Evolutionary conservation across 2,113 vertebrate species (phyloP).

Genomic region (Brachyistius frenatus): DNA sequence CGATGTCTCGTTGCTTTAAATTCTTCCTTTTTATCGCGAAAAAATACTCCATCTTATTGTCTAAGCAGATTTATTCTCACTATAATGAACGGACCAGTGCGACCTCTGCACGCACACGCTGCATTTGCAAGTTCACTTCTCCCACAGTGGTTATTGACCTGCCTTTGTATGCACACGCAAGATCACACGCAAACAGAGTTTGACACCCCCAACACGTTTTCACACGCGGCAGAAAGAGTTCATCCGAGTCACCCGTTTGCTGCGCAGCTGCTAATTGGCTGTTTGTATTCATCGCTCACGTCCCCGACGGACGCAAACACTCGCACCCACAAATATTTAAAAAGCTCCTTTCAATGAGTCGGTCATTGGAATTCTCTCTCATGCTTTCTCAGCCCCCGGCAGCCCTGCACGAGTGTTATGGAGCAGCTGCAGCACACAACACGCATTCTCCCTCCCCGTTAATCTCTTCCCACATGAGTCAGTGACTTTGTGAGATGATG

Average conservation of each 20-base stretch:
- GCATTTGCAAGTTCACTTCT: conserved; percentile 11
- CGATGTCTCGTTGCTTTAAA: no score
- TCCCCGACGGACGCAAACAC: neutral
- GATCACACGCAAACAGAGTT: neutral
- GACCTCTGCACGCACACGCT: neutral
- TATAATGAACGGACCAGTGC: neutral
- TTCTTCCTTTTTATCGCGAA: no score
- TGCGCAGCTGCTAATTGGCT: conserved; percentile 30
- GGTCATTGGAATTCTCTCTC: conserved; percentile 29
- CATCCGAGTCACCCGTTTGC: conserved; percentile 12
- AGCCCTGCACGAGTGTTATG: neutral
- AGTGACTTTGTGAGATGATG: conserved; percentile 57
- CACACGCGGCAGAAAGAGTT: conserved; percentile 24
- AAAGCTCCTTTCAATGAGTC: neutral
- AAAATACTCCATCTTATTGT: neutral
- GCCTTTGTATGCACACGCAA: neutral
- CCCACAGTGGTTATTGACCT: conserved; percentile 21
- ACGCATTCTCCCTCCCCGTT: conserved; percentile 28
- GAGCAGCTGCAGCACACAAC: neutral
- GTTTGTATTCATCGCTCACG: conserved; percentile 17
- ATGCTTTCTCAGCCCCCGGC: neutral
- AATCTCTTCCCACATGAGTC: conserved; percentile 51
- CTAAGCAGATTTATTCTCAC: neutral
- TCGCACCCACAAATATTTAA: conserved; percentile 32
- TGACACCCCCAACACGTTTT: conserved; percentile 21